A percentile compares a stretch with the other conserved stretches of the same genome.
These are phyloP conservation scores for Eidolon helvum DNA, from an alignment of 2,113 vertebrate genomes.

Conservation along the genomic window DNA sequence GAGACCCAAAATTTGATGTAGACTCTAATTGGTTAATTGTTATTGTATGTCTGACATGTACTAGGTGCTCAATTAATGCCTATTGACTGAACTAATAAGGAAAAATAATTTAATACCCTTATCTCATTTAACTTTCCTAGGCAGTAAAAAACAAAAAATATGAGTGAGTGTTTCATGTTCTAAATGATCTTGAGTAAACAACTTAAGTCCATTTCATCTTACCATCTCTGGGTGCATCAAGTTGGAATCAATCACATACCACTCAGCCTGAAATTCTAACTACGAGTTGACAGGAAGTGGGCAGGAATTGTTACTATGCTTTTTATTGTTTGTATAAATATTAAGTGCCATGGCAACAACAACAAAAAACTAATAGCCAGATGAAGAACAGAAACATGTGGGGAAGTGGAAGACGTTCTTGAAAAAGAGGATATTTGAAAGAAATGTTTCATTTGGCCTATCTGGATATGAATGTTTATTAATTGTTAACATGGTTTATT, in stretches of 20 bases:
- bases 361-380: constrained; percentile 36
- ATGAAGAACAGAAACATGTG: constrained; percentile 68
- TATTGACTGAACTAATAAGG: background rate
- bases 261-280: constrained; percentile 58
- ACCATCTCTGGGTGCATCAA: background rate
- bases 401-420: background rate
- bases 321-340: constrained; percentile 66
- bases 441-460: constrained; percentile 34
- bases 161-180: background rate
- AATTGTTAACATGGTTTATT: background rate
- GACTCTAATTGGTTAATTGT: background rate
- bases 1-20: background rate
- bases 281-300: constrained; percentile 56
- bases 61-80: background rate
- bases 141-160: background rate
- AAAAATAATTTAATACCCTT: background rate
- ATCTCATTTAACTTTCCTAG: background rate
- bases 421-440: constrained; percentile 22
- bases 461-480: background rate
- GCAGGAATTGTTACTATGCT: constrained; percentile 37
- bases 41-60: background rate
- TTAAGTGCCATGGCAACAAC: constrained; percentile 52
- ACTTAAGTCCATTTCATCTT: background rate
- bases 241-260: constrained; percentile 53
- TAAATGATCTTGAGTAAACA: background rate